Evolutionary conservation across 2,888 invertebrate species (phyloP).

Genomic region (Ceramica pisi): DNA sequence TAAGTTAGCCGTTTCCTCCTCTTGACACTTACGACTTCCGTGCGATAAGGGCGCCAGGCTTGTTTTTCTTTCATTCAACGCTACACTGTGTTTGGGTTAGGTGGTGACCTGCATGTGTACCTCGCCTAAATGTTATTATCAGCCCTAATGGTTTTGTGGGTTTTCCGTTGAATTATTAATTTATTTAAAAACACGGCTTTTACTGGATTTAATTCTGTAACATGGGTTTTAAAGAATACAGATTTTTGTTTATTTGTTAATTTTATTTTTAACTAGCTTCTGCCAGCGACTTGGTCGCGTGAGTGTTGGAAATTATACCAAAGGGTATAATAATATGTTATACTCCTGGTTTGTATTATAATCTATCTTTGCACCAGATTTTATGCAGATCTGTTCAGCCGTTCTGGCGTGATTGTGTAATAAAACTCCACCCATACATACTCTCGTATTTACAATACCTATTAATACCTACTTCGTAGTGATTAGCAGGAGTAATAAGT

Average conservation of each 20-base stretch:
- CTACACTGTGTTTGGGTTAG: slow-evolving; percentile 59
- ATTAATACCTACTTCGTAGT: too few species aligned
- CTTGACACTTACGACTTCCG: slow-evolving; percentile 64
- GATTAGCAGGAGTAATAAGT: too few species aligned
- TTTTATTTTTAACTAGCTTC: not conserved
- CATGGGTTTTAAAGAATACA: too few species aligned
- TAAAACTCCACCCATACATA: too few species aligned
- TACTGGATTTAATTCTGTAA: not conserved
- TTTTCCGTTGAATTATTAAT: slow-evolving; percentile 23
- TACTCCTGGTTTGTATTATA: too few species aligned
- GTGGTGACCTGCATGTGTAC: slow-evolving; percentile 60
- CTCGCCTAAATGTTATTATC: slow-evolving; percentile 52
- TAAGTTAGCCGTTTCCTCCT: slow-evolving; percentile 63
- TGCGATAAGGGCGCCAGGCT: slow-evolving; percentile 53
- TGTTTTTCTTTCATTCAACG: slow-evolving; percentile 64
- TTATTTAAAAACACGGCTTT: slow-evolving; percentile 15
- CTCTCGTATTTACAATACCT: too few species aligned
- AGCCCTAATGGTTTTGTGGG: slow-evolving; percentile 35
- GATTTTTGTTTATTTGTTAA: not conserved
- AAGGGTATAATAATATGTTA: too few species aligned
- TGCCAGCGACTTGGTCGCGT: not conserved
- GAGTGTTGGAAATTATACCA: too few species aligned
- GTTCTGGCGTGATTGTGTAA: too few species aligned
- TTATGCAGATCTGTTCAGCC: too few species aligned
- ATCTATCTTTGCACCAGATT: too few species aligned